A percentile compares a stretch with the other conserved stretches of the same genome.
phyloP scores from a whole-genome alignment of 2,888 invertebrate species.

The Drosophila antonietae region DNA sequence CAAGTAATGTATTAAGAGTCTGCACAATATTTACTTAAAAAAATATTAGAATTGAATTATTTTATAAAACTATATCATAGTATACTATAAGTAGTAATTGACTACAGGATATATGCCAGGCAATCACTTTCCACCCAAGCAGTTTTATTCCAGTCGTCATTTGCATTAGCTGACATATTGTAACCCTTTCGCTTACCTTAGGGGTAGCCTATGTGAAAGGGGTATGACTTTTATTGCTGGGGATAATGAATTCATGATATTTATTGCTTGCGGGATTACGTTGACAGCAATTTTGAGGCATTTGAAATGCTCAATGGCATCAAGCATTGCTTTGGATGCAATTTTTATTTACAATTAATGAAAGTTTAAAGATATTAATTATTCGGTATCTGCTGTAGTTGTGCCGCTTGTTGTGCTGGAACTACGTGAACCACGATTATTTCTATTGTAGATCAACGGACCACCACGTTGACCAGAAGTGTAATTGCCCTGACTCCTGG shows the following conservation, averaged over 20 bases:
- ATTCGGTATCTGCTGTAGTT: neutral
- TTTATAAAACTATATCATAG: too few species aligned
- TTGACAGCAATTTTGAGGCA: neutral
- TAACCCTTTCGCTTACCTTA: slow-evolving; percentile 25
- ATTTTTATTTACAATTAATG: neutral
- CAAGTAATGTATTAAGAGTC: neutral
- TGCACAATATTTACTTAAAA: neutral
- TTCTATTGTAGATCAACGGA: neutral
- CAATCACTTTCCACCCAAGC: neutral
- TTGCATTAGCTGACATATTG: slow-evolving; percentile 46
- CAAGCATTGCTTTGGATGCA: neutral
- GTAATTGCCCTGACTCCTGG: neutral
- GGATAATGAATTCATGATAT: slow-evolving; percentile 31
- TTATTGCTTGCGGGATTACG: slow-evolving; percentile 35
- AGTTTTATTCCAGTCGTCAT: slow-evolving; percentile 14
- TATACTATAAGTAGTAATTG: too few species aligned
- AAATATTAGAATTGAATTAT: neutral
- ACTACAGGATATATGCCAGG: neutral
- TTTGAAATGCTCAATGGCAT: neutral
- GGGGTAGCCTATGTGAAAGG: slow-evolving; percentile 3
- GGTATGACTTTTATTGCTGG: slow-evolving; percentile 8
- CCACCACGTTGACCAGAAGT: neutral
- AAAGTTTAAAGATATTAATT: neutral
- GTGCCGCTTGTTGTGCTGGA: neutral
- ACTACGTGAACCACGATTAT: neutral